These are phyloP conservation scores for Channa maculata DNA, from an alignment of 2,113 vertebrate genomes.

Conservation along the genomic window DNA sequence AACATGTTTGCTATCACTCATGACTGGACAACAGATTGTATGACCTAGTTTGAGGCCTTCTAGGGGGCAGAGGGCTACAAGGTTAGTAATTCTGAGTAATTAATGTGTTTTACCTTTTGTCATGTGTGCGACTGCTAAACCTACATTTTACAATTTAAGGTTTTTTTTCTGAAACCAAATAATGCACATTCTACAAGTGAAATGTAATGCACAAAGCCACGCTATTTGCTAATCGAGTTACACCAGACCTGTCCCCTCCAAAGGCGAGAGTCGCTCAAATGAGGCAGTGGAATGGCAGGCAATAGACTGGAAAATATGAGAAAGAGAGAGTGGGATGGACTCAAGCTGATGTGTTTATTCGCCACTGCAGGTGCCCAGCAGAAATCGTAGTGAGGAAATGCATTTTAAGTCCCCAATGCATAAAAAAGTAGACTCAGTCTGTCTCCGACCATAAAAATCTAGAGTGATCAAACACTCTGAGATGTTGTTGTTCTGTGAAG, in stretches of 20 bases:
- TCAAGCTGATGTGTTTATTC: slow-evolving; percentile 64
- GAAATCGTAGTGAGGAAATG: slow-evolving; percentile 33
- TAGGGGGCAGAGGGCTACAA: neutral
- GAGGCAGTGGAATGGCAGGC: slow-evolving; percentile 49
- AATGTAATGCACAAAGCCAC: neutral
- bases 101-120: neutral
- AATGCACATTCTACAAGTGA: neutral
- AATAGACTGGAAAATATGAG: slow-evolving; percentile 62
- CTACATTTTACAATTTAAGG: neutral
- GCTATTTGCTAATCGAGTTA: slow-evolving; percentile 46
- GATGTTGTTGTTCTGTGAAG: slow-evolving; percentile 7
- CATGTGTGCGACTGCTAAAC: neutral
- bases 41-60: neutral
- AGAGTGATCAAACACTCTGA: slow-evolving; percentile 20
- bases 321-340: slow-evolving; percentile 27
- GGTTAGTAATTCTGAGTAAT: neutral
- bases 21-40: neutral
- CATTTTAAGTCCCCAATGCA: slow-evolving; percentile 48
- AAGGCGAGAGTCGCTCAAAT: slow-evolving; percentile 43
- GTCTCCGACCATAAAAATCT: slow-evolving; percentile 26
- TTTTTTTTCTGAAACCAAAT: slow-evolving; percentile 4
- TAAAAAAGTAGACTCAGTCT: slow-evolving; percentile 32
- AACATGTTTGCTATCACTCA: no score
- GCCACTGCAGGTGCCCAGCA: slow-evolving; percentile 18
- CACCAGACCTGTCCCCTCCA: slow-evolving; percentile 33